Base-by-base conservation (phyloP, 2,888 invertebrate genomes). In the Eristalinus aeneus region DNA sequence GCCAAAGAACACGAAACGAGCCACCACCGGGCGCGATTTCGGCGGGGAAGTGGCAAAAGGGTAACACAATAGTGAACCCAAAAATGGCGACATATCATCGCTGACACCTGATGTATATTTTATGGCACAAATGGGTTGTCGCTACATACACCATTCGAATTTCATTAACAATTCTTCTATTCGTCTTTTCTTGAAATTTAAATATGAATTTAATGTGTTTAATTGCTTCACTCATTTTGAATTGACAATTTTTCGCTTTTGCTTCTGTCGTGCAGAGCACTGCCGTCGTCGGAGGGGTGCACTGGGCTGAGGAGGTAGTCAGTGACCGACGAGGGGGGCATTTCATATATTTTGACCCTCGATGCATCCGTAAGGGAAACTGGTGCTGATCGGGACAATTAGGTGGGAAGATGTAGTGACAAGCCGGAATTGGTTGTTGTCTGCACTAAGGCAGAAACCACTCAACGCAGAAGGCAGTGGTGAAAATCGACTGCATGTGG, bases 61-160 rank as follows among this genome's bases (percentile, higher is more conserved):
- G 67, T 68, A 73, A 69, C 23, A 61, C 16, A 68, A 68, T 11
- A 68, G 71, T 80, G 71, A 65, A 69, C 83, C 85, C 80, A 73
- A 85, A 73, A 77, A 80, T 77, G 85, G 85, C 76, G 80, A 81
- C 80, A 80, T 80, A 85, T 85, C 80, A 85, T 76, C 72, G 80
- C 53, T 85, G 86, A 86, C 86, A 86, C 86, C 86, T 86, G 86
- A 81, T 82, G 86, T 82, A 71, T 81, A 82, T 86, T 86, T 86
- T 86, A 86, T 86, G 77, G 82, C 86, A 61, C 71, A 82, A 86
- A 86, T 86, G 69, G 81, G 81, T 86, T 86, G 86, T 82, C 74
- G 69, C 56, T 81, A 73, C 81, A 86, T 36, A 86, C 86, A 82
- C 86, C 86, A 74, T 82, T 78, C 77, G 86, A 86, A 86, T 86